These are phyloP conservation scores for Hyperoplus immaculatus DNA, from an alignment of 2,797 vertebrate genomes.

Conservation along the genomic window DNA sequence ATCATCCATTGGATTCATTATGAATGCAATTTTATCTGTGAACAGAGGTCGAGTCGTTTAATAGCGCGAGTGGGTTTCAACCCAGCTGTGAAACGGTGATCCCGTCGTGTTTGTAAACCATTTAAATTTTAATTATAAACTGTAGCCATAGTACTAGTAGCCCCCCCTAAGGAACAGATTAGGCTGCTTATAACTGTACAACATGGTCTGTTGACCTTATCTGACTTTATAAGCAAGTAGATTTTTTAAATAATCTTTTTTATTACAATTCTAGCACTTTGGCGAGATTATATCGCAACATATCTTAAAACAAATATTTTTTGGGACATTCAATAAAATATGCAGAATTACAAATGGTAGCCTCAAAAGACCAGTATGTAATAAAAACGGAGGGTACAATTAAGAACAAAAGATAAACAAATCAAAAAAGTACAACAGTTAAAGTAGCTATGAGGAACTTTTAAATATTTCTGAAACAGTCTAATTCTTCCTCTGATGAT, in stretches of 20 bases:
- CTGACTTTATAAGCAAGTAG: constrained; percentile 9
- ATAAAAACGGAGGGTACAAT: no score
- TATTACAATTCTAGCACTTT: neutral
- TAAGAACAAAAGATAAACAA: no score
- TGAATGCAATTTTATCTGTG: constrained; percentile 50
- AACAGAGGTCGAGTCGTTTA: constrained; percentile 49
- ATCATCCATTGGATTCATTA: constrained; percentile 55
- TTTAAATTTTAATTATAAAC: constrained; percentile 51
- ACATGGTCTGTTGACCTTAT: constrained; percentile 13
- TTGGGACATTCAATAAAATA: no score
- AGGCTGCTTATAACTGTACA: constrained; percentile 19
- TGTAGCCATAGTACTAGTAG: constrained; percentile 5
- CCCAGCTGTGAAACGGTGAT: constrained; percentile 49
- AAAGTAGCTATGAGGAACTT: no score
- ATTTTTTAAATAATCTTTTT: neutral
- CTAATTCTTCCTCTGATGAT: no score
- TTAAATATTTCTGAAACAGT: no score
- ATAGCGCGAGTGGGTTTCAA: constrained; percentile 37
- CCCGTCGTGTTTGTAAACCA: constrained; percentile 48
- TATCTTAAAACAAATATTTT: neutral
- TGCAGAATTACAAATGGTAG: no score
- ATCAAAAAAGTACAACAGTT: no score
- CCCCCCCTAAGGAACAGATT: constrained; percentile 30
- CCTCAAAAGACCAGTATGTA: no score
- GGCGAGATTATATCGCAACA: constrained; percentile 13